These are phyloP conservation scores for Neodontobutis hainanensis DNA, from an alignment of 2,113 vertebrate species.

Conservation along the genomic window DNA sequence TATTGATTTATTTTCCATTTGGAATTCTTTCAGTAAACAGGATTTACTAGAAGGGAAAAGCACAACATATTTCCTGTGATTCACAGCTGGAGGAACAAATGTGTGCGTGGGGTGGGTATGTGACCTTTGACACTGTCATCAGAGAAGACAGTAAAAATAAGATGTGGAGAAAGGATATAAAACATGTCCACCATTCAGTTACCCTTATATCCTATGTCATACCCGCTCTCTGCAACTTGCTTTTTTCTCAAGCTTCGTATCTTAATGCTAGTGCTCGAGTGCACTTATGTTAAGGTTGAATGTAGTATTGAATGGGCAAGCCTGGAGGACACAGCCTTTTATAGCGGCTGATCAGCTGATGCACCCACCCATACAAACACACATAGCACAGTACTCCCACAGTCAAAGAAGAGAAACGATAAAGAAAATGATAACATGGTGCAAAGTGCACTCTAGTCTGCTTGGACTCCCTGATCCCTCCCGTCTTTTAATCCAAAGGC, in stretches of 20 bases:
- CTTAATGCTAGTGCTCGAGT: slow-evolving; percentile 61
- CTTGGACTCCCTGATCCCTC: slow-evolving; percentile 21
- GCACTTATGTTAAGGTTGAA: slow-evolving; percentile 70
- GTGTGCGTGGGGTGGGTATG: background rate
- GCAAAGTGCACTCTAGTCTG: slow-evolving; percentile 35
- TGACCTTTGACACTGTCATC: slow-evolving; percentile 29
- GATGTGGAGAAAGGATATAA: slow-evolving; percentile 4
- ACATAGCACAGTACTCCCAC: slow-evolving; percentile 5
- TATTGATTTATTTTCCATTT: slow-evolving; percentile 33
- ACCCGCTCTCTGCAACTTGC: slow-evolving; percentile 5
- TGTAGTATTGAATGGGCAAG: slow-evolving; percentile 71
- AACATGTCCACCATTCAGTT: slow-evolving; percentile 26
- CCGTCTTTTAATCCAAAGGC: slow-evolving; percentile 56
- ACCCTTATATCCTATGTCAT: background rate
- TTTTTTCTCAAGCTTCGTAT: slow-evolving; percentile 45
- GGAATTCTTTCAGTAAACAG: slow-evolving; percentile 24
- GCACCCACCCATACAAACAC: slow-evolving; percentile 26
- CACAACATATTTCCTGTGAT: slow-evolving; percentile 2
- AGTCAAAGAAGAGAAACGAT: slow-evolving; percentile 46
- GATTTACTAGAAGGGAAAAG: slow-evolving; percentile 15
- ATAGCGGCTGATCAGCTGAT: slow-evolving; percentile 63
- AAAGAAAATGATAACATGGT: slow-evolving; percentile 36
- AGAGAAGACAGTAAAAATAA: slow-evolving; percentile 19
- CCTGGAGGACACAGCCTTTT: slow-evolving; percentile 69
- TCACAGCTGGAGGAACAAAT: slow-evolving; percentile 23